These are phyloP conservation scores for Nycteola revayana DNA, from an alignment of 2,888 invertebrate species.

Conservation along the genomic window DNA sequence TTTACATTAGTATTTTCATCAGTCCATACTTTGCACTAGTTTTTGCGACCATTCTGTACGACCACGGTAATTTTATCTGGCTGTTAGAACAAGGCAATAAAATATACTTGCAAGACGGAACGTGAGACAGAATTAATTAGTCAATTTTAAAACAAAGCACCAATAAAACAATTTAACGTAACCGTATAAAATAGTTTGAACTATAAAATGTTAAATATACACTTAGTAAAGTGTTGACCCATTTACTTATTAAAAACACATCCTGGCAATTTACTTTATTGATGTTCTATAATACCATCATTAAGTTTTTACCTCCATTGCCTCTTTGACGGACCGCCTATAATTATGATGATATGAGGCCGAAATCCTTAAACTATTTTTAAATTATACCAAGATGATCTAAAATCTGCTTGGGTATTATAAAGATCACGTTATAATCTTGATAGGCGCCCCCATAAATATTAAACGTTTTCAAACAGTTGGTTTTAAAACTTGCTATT, in stretches of 20 bases:
- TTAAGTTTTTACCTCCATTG: conserved; percentile 71
- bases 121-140: conserved; percentile 55
- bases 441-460: conserved; percentile 60
- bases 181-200: conserved; percentile 1
- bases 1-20: conserved; percentile 61
- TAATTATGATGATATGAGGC: conserved; percentile 69
- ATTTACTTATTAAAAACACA: conserved; percentile 66
- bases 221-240: conserved; percentile 56
- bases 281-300: conserved; percentile 72
- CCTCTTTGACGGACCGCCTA: conserved; percentile 63
- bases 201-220: conserved; percentile 35
- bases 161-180: too few relatives aligned
- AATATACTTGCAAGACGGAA: conserved; percentile 44
- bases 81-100: conserved; percentile 51
- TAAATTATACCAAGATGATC: conserved; percentile 64
- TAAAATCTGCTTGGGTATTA: conserved; percentile 63
- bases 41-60: conserved; percentile 53
- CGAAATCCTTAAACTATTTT: conserved; percentile 71
- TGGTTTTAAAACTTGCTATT: conserved; percentile 40
- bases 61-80: conserved; percentile 56
- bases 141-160: conserved; percentile 34
- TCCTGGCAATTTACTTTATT: conserved; percentile 79
- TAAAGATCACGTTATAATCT: conserved; percentile 55
- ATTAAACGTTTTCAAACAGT: conserved; percentile 45
- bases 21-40: conserved; percentile 49